Evolutionary conservation across 2,797 vertebrate genomes (phyloP).

Genomic region (Avahi laniger): DNA sequence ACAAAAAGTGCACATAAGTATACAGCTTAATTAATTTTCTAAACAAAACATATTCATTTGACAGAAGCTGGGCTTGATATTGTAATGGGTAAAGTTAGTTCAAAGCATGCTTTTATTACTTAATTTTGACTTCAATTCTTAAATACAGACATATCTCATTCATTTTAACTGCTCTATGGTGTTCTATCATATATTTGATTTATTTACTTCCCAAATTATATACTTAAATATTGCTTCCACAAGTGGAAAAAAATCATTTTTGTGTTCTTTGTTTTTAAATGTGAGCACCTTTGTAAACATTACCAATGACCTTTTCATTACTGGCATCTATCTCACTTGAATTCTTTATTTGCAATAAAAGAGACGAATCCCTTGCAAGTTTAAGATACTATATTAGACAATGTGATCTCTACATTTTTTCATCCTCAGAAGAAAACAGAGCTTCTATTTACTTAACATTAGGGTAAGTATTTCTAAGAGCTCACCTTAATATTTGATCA

Average conservation of each 20-base stretch:
- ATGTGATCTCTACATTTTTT: not conserved
- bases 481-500: not conserved
- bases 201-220: not conserved
- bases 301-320: not conserved
- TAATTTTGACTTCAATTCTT: not conserved
- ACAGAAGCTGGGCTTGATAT: not conserved
- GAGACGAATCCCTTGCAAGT: not conserved
- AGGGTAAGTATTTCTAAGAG: not conserved
- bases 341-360: not conserved
- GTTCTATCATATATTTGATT: not conserved
- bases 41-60: not conserved
- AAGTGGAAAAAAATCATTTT: not conserved
- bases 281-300: not conserved
- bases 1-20: not conserved
- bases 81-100: not conserved
- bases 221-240: not conserved
- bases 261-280: not conserved
- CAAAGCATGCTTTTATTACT: not conserved
- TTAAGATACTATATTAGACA: not conserved
- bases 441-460: not conserved
- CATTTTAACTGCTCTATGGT: not conserved
- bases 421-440: not conserved
- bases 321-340: not conserved
- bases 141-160: not conserved
- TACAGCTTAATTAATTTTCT: not conserved